These are phyloP conservation scores for Gambelia wislizenii DNA, from an alignment of 2,797 vertebrate species.

Conservation along the genomic window DNA sequence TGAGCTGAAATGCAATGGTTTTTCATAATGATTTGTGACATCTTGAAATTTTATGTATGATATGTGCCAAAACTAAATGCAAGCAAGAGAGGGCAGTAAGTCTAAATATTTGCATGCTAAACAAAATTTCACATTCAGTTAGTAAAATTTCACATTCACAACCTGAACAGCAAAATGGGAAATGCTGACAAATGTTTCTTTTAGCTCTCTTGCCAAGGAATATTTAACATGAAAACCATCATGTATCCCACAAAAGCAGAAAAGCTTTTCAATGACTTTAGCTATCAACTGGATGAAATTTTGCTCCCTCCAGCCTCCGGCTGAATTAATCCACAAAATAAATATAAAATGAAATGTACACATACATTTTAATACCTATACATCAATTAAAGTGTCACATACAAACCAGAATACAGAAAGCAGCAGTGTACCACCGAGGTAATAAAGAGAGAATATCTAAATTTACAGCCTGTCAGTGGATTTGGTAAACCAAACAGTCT, in stretches of 20 bases:
- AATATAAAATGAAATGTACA: neutral
- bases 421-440: neutral
- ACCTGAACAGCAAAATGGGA: neutral
- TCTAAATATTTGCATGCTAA: neutral
- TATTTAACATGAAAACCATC: neutral
- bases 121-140: neutral
- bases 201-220: neutral
- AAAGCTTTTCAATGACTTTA: neutral
- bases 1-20: neutral
- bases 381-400: neutral
- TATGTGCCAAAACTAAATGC: neutral
- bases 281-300: neutral
- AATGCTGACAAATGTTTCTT: neutral
- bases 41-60: neutral
- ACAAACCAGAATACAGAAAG: neutral
- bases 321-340: neutral
- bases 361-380: neutral
- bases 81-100: neutral
- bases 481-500: no score
- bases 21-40: neutral
- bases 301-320: neutral
- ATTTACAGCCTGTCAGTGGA: neutral
- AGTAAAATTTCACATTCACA: neutral
- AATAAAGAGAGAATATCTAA: neutral
- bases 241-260: neutral